phyloP scores from a whole-genome alignment of 2,797 vertebrate species.

The Ispidina lecontei region DNA sequence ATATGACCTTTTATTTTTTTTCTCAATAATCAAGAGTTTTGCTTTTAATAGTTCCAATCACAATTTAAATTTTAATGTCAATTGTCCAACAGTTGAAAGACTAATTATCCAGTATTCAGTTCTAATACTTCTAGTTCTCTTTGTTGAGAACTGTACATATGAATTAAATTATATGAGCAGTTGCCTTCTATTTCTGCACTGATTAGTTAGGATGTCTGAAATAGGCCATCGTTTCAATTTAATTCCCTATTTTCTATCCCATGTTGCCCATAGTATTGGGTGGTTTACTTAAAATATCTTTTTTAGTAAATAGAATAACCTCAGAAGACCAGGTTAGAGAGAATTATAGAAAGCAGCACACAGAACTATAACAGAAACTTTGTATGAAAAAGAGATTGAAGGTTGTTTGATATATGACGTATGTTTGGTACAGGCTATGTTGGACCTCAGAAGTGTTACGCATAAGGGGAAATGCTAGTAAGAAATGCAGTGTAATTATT shows the following conservation, averaged over 20 bases:
- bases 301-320: conserved; percentile 50
- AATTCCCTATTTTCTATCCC: conserved; percentile 11
- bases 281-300: conserved; percentile 40
- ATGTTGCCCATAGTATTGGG: neutral
- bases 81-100: conserved; percentile 54
- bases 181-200: conserved; percentile 21
- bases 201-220: conserved; percentile 1
- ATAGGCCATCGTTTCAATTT: conserved; percentile 1
- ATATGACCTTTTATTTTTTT: neutral
- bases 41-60: conserved; percentile 17
- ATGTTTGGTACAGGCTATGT: neutral
- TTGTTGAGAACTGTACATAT: conserved; percentile 18
- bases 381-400: neutral
- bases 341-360: neutral
- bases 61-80: neutral
- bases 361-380: conserved; percentile 1
- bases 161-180: conserved; percentile 52
- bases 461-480: neutral
- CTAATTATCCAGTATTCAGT: conserved; percentile 30
- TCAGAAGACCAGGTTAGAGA: conserved; percentile 28
- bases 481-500: conserved; percentile 9
- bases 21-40: conserved; percentile 42
- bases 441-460: conserved; percentile 43
- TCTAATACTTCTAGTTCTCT: conserved; percentile 1
- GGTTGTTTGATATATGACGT: neutral